These are phyloP conservation scores for Trissolcus brochymenae DNA, from an alignment of 2,888 invertebrate genomes.

Conservation along the genomic window DNA sequence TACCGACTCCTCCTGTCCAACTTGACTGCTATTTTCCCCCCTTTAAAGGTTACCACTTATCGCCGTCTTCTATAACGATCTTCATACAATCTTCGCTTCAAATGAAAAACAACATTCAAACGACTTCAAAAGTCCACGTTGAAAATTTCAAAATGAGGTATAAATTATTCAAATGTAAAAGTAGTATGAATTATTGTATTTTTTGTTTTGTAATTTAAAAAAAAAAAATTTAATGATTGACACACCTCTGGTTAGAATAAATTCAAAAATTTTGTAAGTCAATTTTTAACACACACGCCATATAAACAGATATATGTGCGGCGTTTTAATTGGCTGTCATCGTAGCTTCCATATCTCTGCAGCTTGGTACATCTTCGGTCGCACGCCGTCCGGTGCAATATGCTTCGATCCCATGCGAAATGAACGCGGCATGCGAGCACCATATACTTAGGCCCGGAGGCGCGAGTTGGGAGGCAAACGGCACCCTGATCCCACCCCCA, in stretches of 20 bases:
- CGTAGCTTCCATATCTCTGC: slow-evolving; percentile 45
- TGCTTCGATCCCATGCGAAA: slow-evolving; percentile 27
- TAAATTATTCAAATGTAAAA: too few relatives aligned
- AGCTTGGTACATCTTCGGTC: slow-evolving; percentile 31
- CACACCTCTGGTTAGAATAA: too few relatives aligned
- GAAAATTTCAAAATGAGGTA: background rate
- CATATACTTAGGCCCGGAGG: slow-evolving; percentile 21
- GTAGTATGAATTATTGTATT: too few relatives aligned
- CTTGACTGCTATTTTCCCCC: slow-evolving; percentile 32
- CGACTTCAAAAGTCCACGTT: background rate
- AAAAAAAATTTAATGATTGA: too few relatives aligned
- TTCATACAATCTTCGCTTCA: background rate
- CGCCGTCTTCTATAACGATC: slow-evolving; percentile 27
- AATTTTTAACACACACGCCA: slow-evolving; percentile 18
- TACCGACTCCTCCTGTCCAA: slow-evolving; percentile 53
- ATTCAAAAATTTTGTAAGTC: background rate
- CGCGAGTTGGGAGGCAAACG: slow-evolving; percentile 27
- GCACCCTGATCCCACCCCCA: slow-evolving; percentile 32
- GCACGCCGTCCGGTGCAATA: slow-evolving; percentile 35
- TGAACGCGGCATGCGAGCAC: slow-evolving; percentile 25
- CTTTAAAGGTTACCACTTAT: slow-evolving; percentile 38
- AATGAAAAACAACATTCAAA: slow-evolving; percentile 1
- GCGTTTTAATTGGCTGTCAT: slow-evolving; percentile 63
- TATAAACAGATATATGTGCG: slow-evolving; percentile 36
- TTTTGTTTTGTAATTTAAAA: too few relatives aligned